Evolutionary conservation across 2,113 vertebrate species (phyloP).

Genomic region (Bufo bufo): DNA sequence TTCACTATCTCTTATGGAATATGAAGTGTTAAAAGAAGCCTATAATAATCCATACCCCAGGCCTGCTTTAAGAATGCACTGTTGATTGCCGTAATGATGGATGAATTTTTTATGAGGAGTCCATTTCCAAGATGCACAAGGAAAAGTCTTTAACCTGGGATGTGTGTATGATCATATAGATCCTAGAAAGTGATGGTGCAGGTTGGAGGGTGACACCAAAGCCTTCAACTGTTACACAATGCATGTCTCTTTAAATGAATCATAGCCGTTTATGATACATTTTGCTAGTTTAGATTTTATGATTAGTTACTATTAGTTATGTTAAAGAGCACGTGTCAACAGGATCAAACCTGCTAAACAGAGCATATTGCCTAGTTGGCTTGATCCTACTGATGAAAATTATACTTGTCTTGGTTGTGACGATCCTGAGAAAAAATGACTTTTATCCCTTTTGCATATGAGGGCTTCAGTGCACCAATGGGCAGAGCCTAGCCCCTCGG

Average conservation of each 20-base stretch:
- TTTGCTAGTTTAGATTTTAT: neutral
- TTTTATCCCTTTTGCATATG: too few relatives aligned
- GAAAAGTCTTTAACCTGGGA: slow-evolving; percentile 1
- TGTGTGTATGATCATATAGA: neutral
- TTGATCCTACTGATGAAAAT: too few relatives aligned
- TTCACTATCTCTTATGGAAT: neutral
- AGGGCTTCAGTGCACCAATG: too few relatives aligned
- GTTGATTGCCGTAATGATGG: slow-evolving; percentile 22
- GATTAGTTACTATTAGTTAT: neutral
- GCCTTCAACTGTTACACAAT: neutral
- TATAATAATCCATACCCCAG: slow-evolving; percentile 8
- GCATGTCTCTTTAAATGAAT: too few relatives aligned
- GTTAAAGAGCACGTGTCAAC: too few relatives aligned
- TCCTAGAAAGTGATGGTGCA: neutral
- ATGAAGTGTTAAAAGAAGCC: slow-evolving; percentile 17
- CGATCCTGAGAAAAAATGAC: too few relatives aligned
- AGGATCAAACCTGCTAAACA: too few relatives aligned
- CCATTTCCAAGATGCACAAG: slow-evolving; percentile 23
- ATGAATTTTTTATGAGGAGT: slow-evolving; percentile 25
- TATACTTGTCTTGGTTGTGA: too few relatives aligned
- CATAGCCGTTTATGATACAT: too few relatives aligned
- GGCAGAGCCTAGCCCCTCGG: too few relatives aligned
- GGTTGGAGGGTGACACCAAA: neutral
- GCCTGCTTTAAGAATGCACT: neutral
- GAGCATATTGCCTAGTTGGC: too few relatives aligned